Percentiles rank a stretch among this genome's conserved stretches.
phyloP scores from a whole-genome alignment of 2,113 vertebrate genomes.

The Merops nubicus region DNA sequence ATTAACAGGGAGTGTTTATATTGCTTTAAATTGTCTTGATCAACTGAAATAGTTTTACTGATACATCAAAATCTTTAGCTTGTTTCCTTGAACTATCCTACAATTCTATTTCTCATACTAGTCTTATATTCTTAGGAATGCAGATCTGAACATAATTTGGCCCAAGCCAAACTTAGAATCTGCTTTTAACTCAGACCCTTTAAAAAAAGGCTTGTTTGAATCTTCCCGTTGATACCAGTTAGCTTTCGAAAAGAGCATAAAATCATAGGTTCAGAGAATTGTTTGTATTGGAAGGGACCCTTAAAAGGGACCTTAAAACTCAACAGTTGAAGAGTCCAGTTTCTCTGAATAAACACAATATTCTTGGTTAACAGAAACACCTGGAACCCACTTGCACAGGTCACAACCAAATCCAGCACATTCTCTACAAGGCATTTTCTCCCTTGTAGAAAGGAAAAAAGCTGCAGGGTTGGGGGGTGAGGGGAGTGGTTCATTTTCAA shows the following conservation, averaged over 20 bases:
- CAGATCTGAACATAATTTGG: background rate
- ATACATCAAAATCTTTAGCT: background rate
- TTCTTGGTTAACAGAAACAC: slow-evolving; percentile 10
- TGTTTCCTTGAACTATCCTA: background rate
- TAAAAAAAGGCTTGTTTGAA: background rate
- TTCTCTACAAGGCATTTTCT: background rate
- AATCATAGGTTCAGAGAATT: background rate
- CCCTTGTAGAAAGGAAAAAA: background rate
- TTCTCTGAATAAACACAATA: background rate
- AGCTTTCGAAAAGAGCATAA: background rate
- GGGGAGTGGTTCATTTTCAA: background rate
- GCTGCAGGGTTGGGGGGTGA: background rate
- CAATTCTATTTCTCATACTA: background rate
- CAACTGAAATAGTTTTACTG: background rate
- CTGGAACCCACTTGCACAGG: slow-evolving; percentile 2
- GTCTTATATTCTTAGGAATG: slow-evolving; percentile 15
- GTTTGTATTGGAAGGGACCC: background rate
- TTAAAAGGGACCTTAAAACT: slow-evolving; percentile 30
- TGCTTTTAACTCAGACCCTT: slow-evolving; percentile 7
- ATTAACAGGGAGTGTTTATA: slow-evolving; percentile 35
- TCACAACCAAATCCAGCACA: background rate
- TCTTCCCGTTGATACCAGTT: background rate
- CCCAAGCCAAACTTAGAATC: slow-evolving; percentile 6
- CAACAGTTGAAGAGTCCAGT: background rate
- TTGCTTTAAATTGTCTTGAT: slow-evolving; percentile 41